A percentile compares a stretch with the other conserved stretches of the same genome.
Conservation (phyloP, 1,140 invertebrate species). For the Ostrea denselamellosa region DNA sequence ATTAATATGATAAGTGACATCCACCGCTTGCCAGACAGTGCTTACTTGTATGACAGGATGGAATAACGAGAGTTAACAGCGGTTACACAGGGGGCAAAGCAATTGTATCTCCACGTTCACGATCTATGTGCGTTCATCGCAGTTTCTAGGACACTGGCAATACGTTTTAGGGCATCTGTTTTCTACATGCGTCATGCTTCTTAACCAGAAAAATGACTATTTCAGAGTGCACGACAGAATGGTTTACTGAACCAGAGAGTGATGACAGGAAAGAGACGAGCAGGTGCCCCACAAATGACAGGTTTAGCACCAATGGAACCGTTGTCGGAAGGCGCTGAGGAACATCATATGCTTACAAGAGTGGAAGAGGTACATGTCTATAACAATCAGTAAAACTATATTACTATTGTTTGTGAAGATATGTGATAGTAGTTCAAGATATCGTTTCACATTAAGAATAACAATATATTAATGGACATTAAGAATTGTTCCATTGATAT, state of each 20-base stretch:
- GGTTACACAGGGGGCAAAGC: background rate
- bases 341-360: constrained; percentile 57
- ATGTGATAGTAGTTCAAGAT: background rate
- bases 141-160: too few species aligned
- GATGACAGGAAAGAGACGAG: constrained; percentile 50
- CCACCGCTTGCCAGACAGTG: background rate
- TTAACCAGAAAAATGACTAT: background rate
- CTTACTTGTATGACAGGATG: background rate
- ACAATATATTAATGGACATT: too few species aligned
- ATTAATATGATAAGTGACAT: background rate
- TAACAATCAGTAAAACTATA: too few species aligned
- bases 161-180: too few species aligned
- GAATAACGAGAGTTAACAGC: background rate
- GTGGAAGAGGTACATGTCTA: constrained; percentile 59
- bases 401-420: background rate
- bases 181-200: too few species aligned
- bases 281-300: constrained; percentile 57
- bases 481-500: too few species aligned
- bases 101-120: too few species aligned
- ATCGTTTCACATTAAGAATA: too few species aligned
- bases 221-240: constrained; percentile 49
- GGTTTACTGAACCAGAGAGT: constrained; percentile 26
- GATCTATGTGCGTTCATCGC: too few species aligned
- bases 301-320: constrained; percentile 59
- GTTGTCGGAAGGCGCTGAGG: constrained; percentile 59